Percentiles rank a stretch among this genome's conserved stretches.
Conservation (phyloP, 2,888 invertebrate genomes). For the Galeopsomyia nigrocyanea region DNA sequence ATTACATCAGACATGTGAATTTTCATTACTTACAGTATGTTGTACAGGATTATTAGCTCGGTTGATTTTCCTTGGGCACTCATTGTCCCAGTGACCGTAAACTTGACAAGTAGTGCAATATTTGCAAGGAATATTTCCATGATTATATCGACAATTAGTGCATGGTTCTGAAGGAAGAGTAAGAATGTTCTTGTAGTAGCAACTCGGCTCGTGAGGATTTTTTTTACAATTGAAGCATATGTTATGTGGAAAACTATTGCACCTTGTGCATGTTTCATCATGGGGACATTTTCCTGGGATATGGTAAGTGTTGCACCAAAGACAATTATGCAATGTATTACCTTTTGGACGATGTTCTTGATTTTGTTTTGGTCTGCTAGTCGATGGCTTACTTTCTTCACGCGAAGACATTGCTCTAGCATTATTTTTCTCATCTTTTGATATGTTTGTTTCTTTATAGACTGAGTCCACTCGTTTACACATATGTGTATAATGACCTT, state of each 20-base stretch:
- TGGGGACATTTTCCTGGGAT: constrained; percentile 1
- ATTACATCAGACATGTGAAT: too few species aligned
- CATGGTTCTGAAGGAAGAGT: neutral
- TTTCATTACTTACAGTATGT: too few species aligned
- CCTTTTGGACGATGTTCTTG: neutral
- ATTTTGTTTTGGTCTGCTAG: neutral
- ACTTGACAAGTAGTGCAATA: too few species aligned
- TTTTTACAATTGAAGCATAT: constrained; percentile 22
- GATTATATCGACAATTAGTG: neutral
- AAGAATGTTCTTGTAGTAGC: neutral
- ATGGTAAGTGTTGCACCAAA: constrained; percentile 20
- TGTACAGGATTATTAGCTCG: too few species aligned
- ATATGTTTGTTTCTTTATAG: neutral
- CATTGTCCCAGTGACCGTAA: too few species aligned
- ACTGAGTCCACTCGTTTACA: constrained; percentile 4
- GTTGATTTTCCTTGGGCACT: too few species aligned
- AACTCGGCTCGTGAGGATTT: constrained; percentile 13
- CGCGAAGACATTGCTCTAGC: neutral
- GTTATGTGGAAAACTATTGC: constrained; percentile 19
- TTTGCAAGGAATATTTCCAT: too few species aligned
- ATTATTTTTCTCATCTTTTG: neutral
- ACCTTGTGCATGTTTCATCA: neutral
- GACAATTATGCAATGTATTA: constrained; percentile 1
- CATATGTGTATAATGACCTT: constrained; percentile 43
- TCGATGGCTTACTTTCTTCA: neutral